Conservation (phyloP, 2,888 invertebrate species). For the Vesta saturnalis region DNA sequence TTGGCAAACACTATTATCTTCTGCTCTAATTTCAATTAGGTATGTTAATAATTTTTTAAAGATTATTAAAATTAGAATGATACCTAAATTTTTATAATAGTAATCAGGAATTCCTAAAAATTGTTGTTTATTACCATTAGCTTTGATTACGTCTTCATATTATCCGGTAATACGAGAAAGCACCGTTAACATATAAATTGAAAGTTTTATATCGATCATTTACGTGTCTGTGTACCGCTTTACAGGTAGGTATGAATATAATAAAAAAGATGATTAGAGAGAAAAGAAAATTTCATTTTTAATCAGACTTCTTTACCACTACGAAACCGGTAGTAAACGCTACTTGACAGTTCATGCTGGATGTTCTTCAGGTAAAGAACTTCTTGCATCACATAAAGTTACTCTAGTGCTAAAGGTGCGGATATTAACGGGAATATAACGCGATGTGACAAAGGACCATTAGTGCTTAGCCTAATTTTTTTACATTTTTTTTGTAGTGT, state of each 20-base stretch:
- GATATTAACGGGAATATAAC: conserved; percentile 20
- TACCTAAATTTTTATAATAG: too few relatives aligned
- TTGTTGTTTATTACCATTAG: too few relatives aligned
- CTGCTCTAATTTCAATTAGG: too few relatives aligned
- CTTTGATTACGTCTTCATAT: not conserved
- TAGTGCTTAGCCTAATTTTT: not conserved
- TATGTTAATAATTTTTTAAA: too few relatives aligned
- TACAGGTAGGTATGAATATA: not conserved
- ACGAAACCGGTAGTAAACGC: conserved; percentile 46
- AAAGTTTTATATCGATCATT: conserved; percentile 7
- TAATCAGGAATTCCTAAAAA: not conserved
- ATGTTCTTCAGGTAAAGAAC: conserved; percentile 30
- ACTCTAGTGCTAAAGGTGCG: not conserved
- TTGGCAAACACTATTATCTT: not conserved
- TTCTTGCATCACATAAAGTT: conserved; percentile 25
- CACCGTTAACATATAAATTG: conserved; percentile 7
- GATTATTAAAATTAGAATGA: too few relatives aligned
- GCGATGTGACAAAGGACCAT: conserved; percentile 2
- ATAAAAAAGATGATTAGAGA: conserved; percentile 4
- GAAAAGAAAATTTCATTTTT: conserved; percentile 46
- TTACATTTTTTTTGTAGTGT: not conserved
- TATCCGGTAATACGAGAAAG: not conserved
- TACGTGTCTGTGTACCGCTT: not conserved
- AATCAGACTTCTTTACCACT: conserved; percentile 38
- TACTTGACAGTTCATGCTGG: conserved; percentile 44